A percentile compares a stretch with the other conserved stretches of the same genome.
Evolutionary conservation across 2,113 vertebrate species (phyloP).

Genomic region (human): DNA sequence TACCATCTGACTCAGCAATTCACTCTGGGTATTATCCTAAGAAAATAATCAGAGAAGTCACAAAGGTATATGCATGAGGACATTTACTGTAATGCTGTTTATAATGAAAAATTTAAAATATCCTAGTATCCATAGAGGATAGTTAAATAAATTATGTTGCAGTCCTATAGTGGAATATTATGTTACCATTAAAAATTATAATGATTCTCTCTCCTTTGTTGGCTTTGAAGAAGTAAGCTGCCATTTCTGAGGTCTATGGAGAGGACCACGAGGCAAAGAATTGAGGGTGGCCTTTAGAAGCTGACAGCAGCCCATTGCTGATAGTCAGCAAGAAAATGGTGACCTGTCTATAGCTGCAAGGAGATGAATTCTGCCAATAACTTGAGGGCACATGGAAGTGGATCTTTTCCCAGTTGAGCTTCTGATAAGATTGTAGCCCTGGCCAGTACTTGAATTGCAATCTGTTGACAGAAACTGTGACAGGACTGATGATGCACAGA

Average conservation of each 20-base stretch:
- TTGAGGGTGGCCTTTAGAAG: neutral
- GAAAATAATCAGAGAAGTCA: neutral
- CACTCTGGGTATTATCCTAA: neutral
- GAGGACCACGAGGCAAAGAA: neutral
- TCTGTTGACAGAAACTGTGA: neutral
- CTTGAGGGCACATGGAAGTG: neutral
- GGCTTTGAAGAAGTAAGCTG: neutral
- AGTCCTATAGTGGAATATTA: neutral
- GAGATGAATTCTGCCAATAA: neutral
- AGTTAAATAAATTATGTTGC: neutral
- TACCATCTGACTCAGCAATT: neutral
- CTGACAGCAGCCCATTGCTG: neutral
- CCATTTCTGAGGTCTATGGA: neutral
- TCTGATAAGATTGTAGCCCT: neutral
- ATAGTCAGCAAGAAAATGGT: neutral
- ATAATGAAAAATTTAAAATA: constrained; percentile 20
- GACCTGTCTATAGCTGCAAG: neutral
- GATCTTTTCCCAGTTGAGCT: neutral
- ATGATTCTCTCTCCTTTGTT: neutral
- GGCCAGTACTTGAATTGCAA: neutral
- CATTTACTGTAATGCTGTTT: neutral
- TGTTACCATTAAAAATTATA: neutral
- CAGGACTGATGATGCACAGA: neutral
- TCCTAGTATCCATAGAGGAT: neutral
- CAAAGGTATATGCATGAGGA: neutral